phyloP scores from a whole-genome alignment of 2,888 invertebrate species.

The Temnothorax rugatulus region DNA sequence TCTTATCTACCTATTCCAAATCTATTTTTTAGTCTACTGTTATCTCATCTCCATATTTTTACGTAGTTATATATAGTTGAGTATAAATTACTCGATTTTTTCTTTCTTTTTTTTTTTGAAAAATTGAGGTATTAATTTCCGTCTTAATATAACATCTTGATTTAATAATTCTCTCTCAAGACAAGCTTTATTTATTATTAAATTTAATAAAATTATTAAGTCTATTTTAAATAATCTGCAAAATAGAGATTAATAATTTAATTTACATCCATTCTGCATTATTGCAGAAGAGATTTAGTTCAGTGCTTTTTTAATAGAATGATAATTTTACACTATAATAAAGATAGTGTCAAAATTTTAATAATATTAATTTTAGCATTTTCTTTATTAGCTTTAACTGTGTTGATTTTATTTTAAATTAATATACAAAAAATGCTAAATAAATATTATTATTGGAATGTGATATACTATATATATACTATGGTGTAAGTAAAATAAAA shows the following conservation, averaged over 20 bases:
- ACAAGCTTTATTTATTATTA: neutral
- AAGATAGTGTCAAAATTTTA: neutral
- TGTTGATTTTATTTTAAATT: neutral
- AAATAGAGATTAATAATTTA: neutral
- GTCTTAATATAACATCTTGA: neutral
- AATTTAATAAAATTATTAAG: neutral
- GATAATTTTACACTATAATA: neutral
- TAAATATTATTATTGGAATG: neutral
- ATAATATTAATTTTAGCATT: neutral
- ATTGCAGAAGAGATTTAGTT: neutral
- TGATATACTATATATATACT: neutral
- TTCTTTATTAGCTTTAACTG: neutral
- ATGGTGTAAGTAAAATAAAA: neutral
- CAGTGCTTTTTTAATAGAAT: neutral
- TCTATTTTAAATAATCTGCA: neutral
- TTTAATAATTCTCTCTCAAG: neutral
- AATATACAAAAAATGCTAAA: neutral
- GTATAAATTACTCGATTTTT: neutral
- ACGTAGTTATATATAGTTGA: constrained; percentile 2
- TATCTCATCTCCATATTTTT: constrained; percentile 11
- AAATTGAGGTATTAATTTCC: neutral
- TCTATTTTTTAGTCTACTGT: constrained; percentile 24
- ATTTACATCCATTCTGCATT: neutral
- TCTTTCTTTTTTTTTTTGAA: neutral
- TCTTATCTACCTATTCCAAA: constrained; percentile 29